Evolutionary conservation across 1,140 invertebrate genomes (phyloP).

Genomic region (Orchestia grillus): DNA sequence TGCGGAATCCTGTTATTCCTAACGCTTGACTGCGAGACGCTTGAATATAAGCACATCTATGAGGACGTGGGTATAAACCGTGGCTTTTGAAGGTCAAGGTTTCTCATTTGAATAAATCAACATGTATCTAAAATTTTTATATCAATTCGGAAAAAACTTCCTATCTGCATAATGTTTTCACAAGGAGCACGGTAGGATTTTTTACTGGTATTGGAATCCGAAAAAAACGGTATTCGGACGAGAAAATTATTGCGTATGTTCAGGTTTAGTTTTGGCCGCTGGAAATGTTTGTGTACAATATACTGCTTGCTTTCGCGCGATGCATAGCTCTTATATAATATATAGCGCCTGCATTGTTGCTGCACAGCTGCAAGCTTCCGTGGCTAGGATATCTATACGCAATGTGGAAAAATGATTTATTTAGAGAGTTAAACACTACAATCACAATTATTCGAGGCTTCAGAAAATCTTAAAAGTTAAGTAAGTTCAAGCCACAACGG

Average conservation of each 20-base stretch:
- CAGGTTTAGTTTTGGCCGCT: not conserved
- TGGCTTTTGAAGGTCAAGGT: not conserved
- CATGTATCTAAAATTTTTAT: not conserved
- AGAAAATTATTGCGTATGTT: not conserved
- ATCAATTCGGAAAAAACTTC: not conserved
- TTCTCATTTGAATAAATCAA: not conserved
- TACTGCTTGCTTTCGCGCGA: not conserved
- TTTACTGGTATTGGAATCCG: not conserved
- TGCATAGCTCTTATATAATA: not conserved
- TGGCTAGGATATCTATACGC: not conserved
- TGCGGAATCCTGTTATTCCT: too few species aligned
- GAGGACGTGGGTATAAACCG: not conserved
- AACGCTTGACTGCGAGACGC: not conserved
- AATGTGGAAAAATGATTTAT: not conserved
- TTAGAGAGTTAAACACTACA: not conserved
- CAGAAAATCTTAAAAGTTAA: not conserved
- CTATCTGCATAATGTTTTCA: not conserved
- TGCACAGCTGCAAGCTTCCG: not conserved
- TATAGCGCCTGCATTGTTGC: not conserved
- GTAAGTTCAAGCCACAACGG: not conserved
- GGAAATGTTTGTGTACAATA: not conserved
- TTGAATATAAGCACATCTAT: not conserved
- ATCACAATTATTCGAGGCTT: not conserved
- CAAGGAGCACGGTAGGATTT: not conserved
- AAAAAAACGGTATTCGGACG: not conserved